Conservation (phyloP, 2,113 vertebrate genomes). For the Tyrannus savana region DNA sequence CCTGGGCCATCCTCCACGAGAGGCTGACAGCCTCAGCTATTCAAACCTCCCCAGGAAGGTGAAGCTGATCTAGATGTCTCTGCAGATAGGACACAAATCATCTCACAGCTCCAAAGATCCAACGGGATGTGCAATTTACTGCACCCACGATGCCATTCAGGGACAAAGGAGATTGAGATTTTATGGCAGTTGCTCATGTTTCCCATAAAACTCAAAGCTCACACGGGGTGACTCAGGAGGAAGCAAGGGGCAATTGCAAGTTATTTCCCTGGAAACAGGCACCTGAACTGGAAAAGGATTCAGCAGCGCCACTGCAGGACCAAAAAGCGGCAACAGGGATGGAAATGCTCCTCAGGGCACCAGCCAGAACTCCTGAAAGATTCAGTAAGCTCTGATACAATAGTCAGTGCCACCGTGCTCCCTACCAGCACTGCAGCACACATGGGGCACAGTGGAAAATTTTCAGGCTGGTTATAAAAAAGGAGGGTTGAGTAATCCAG, state of each 20-base stretch:
- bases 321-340: not conserved
- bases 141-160: not conserved
- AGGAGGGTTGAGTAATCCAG: not conserved
- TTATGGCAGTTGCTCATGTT: not conserved
- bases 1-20: not conserved
- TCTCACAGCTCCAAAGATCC: not conserved
- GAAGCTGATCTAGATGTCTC: not conserved
- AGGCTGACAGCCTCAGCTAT: not conserved
- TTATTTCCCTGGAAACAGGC: not conserved
- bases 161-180: not conserved
- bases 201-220: not conserved
- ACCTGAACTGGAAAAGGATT: not conserved
- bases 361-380: slow-evolving; percentile 4
- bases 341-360: not conserved
- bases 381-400: not conserved
- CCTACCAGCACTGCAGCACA: not conserved
- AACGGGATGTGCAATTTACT: not conserved
- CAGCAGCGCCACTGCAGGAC: not conserved
- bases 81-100: not conserved
- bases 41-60: not conserved
- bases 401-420: not conserved
- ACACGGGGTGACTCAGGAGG: not conserved
- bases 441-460: not conserved
- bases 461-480: not conserved
- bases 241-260: not conserved